Conservation (phyloP, 2,888 invertebrate genomes). For the Dynastes maya region DNA sequence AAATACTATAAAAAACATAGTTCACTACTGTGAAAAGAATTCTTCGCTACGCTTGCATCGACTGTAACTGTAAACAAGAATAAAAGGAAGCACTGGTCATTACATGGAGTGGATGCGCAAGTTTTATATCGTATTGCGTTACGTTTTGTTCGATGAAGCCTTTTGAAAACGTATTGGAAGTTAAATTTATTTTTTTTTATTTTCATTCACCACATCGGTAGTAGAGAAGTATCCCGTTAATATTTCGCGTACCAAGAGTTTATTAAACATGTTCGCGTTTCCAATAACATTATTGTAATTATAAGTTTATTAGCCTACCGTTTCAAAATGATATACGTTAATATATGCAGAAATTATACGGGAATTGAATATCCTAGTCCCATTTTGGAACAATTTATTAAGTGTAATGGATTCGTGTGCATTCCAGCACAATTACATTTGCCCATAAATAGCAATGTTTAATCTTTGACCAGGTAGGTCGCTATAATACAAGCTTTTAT, state of each 20-base stretch:
- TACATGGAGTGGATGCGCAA: neutral
- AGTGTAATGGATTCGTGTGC: neutral
- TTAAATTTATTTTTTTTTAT: neutral
- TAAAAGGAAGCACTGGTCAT: neutral
- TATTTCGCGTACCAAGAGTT: neutral
- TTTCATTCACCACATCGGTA: neutral
- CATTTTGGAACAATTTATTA: slow-evolving; percentile 25
- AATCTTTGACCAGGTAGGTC: neutral
- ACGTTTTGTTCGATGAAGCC: neutral
- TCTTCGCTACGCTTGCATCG: neutral
- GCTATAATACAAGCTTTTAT: neutral
- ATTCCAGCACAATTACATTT: neutral
- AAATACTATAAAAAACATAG: neutral
- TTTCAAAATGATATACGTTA: slow-evolving; percentile 5
- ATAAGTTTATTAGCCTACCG: neutral
- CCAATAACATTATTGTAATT: neutral
- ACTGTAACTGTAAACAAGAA: slow-evolving; percentile 1
- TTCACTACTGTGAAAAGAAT: slow-evolving; percentile 6
- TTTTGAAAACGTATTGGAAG: slow-evolving; percentile 3
- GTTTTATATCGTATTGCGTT: neutral
- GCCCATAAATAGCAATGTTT: slow-evolving; percentile 18
- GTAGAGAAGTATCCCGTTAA: neutral
- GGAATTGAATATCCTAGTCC: slow-evolving; percentile 1
- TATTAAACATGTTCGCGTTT: neutral
- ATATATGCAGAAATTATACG: slow-evolving; percentile 2